Conservation (phyloP, 2,888 invertebrate genomes). For the Aricia artaxerxes region DNA sequence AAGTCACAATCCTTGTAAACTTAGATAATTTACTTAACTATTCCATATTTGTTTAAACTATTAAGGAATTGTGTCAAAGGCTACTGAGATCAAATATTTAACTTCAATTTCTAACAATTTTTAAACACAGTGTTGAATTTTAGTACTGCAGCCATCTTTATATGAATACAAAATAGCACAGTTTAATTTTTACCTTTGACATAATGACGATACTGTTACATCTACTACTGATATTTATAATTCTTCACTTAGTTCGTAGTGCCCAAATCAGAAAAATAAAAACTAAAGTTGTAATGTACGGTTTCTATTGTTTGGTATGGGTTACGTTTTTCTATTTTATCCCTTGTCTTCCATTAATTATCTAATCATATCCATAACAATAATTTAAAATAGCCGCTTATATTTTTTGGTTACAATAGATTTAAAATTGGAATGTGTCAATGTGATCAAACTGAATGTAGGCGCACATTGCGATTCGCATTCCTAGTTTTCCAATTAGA, state of each 20-base stretch:
- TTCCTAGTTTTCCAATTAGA: too few relatives aligned
- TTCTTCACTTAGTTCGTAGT: not conserved
- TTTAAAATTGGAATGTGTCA: constrained; percentile 21
- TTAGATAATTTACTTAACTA: not conserved
- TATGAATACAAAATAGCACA: not conserved
- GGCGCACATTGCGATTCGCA: not conserved
- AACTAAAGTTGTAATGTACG: not conserved
- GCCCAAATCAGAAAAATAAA: constrained; percentile 7
- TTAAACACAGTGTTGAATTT: not conserved
- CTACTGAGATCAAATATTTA: not conserved
- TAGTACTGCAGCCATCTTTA: not conserved
- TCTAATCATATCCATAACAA: constrained; percentile 30
- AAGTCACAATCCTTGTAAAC: not conserved
- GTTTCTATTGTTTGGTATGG: constrained; percentile 34
- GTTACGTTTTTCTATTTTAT: constrained; percentile 26
- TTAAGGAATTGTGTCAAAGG: constrained; percentile 1
- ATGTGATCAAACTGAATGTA: not conserved
- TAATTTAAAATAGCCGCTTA: constrained; percentile 30
- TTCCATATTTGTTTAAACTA: not conserved
- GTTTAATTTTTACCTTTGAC: not conserved
- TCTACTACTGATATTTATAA: not conserved
- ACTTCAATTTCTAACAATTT: not conserved
- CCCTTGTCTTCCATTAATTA: constrained; percentile 29
- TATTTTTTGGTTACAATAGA: constrained; percentile 6
- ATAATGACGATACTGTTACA: not conserved